Evolutionary conservation across 2,113 vertebrate species (phyloP), one percentile per base, ranked within the genome.

Genomic region (Castor canadensis): DNA sequence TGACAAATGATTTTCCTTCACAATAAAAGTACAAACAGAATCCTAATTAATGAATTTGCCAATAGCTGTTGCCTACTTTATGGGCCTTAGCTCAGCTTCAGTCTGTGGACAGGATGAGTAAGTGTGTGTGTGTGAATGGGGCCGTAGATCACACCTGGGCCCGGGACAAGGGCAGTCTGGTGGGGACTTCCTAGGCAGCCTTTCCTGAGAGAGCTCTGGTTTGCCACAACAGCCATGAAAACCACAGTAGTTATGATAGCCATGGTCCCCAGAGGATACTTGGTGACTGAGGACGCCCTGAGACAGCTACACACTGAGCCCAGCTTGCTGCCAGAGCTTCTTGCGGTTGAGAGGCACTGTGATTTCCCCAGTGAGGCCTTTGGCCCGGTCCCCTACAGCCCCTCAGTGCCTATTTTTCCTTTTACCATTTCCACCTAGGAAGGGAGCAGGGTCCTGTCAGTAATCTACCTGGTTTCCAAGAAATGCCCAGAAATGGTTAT

Each of bases 1-100:
- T 97, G 95, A 97, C 97, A 97, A 97, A 97, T 97, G 97, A 97
- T 97, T 97, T 97, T 96, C 96, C 88, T 97, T 97, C 97, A 97
- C 97, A 97, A 97, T 97, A 97, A 97, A 97, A 97, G 97, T 97
- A 97, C 97, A 97, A 97, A 97, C 95, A 97, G 97, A 97, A 97
- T 97, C 96, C 94, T 97, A 97, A 97, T 97, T 97, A 97, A 97
- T 97, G 97, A 97, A 97, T 96, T 97, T 97, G 97, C 96, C 97
- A 97, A 97, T 97, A 97, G 93, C 96, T 93, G 84, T 97, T 97
- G 96, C 96, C 77, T 97, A 95, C 94, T 97, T 97, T 97, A 97
- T 97, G 96, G 96, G 97, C 95, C 76, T 97, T 83, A 87, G 97
- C 94, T 92, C 85, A 92, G 97, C 97, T 95, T 97, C 95, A 85